Percentiles rank a stretch among this genome's conserved stretches.
phyloP scores from a whole-genome alignment of 1,140 invertebrate genomes.

The Drosophila lacteicornis region DNA sequence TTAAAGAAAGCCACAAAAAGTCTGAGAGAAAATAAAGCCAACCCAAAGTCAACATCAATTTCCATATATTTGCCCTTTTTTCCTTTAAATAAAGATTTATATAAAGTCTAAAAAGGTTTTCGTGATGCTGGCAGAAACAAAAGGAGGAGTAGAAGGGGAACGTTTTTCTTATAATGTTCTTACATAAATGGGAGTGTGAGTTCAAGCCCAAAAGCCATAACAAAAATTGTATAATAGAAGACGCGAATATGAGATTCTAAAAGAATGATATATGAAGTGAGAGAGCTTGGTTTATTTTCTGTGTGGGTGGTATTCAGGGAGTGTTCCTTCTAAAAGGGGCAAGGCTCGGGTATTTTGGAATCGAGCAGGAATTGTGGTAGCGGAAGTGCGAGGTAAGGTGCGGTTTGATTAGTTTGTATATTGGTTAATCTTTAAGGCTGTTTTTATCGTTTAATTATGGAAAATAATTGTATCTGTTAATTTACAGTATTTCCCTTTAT shows the following conservation, averaged over 20 bases:
- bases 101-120: slow-evolving; percentile 8
- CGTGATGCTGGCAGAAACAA: background rate
- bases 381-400: too few species aligned
- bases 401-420: too few species aligned
- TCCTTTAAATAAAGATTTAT: slow-evolving; percentile 7
- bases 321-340: background rate
- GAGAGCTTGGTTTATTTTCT: background rate
- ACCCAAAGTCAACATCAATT: slow-evolving; percentile 4
- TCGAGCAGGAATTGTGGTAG: background rate
- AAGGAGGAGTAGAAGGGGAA: too few species aligned
- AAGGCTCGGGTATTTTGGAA: background rate
- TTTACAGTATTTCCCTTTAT: too few species aligned
- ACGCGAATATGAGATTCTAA: background rate
- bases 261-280: slow-evolving; percentile 1
- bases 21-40: background rate
- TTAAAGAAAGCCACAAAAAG: background rate
- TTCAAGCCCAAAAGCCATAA: slow-evolving; percentile 1
- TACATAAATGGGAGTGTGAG: background rate
- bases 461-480: too few species aligned
- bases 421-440: background rate
- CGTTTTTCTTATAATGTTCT: background rate
- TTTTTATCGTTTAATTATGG: background rate
- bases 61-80: background rate
- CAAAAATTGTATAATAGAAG: background rate
- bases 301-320: slow-evolving; percentile 4